These are phyloP conservation scores for Orientallactaga sibirica DNA, from an alignment of 2,797 vertebrate genomes.

Conservation along the genomic window DNA sequence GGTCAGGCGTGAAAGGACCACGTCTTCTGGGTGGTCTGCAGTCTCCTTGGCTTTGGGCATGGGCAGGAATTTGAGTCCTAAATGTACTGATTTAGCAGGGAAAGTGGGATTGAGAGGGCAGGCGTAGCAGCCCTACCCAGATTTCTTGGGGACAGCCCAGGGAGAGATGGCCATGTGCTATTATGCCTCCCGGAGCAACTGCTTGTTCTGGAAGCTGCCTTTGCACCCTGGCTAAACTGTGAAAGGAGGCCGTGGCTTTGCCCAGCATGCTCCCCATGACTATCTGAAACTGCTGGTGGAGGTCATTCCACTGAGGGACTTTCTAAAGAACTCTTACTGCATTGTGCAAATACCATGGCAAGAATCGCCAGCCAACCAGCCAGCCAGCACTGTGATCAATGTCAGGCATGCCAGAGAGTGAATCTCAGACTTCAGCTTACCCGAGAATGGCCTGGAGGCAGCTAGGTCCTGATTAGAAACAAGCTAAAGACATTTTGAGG, in stretches of 20 bases:
- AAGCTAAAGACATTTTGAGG: neutral
- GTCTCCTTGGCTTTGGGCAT: neutral
- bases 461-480: neutral
- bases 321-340: neutral
- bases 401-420: neutral
- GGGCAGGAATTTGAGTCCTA: neutral
- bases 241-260: neutral
- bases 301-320: neutral
- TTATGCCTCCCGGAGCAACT: neutral
- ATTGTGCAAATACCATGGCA: neutral
- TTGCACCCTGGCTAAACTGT: neutral
- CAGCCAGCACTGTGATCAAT: neutral
- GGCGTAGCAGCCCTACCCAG: neutral
- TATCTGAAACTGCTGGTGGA: neutral
- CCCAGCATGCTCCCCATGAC: neutral
- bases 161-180: neutral
- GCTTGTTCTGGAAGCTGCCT: neutral
- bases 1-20: neutral
- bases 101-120: too few species aligned
- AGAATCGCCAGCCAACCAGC: accelerated
- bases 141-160: neutral
- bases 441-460: neutral
- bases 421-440: neutral
- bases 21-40: neutral
- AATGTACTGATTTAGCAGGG: too few species aligned